phyloP scores from a whole-genome alignment of 2,113 vertebrate species.

The Marcusenius ussheri region DNA sequence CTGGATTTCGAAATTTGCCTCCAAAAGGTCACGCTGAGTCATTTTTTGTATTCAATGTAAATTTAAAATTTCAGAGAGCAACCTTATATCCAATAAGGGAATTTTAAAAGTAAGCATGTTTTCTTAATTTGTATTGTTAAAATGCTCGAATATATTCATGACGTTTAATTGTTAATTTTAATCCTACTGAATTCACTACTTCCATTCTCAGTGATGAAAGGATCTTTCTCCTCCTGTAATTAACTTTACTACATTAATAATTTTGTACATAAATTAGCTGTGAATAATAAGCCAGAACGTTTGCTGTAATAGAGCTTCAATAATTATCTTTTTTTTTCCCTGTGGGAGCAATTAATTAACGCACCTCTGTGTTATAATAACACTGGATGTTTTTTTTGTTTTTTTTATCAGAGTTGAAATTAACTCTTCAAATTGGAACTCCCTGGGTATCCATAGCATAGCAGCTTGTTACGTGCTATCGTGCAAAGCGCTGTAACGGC shows the following conservation, averaged over 20 bases:
- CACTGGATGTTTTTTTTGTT: not conserved
- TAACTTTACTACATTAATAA: not conserved
- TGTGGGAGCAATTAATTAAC: not conserved
- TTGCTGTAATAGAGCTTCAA: not conserved
- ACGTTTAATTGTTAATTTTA: not conserved
- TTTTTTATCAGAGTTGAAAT: not conserved
- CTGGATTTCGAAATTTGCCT: not conserved
- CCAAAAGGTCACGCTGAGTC: not conserved
- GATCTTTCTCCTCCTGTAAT: not conserved
- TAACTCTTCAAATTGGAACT: not conserved
- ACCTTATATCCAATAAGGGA: not conserved
- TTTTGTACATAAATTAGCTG: not conserved
- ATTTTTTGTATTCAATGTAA: not conserved
- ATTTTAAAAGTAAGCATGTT: not conserved
- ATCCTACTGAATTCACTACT: not conserved
- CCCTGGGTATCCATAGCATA: not conserved
- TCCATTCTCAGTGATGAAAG: not conserved
- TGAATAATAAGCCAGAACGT: not conserved
- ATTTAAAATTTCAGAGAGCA: not conserved
- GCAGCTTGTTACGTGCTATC: not conserved
- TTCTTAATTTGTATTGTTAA: not conserved
- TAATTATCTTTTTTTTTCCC: not conserved
- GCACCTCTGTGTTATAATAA: not conserved
- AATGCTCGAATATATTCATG: not conserved
- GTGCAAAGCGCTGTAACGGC: not conserved